Percentiles rank a stretch among this genome's conserved stretches.
phyloP scores from a whole-genome alignment of 2,797 vertebrate genomes.

The Falco berigora region DNA sequence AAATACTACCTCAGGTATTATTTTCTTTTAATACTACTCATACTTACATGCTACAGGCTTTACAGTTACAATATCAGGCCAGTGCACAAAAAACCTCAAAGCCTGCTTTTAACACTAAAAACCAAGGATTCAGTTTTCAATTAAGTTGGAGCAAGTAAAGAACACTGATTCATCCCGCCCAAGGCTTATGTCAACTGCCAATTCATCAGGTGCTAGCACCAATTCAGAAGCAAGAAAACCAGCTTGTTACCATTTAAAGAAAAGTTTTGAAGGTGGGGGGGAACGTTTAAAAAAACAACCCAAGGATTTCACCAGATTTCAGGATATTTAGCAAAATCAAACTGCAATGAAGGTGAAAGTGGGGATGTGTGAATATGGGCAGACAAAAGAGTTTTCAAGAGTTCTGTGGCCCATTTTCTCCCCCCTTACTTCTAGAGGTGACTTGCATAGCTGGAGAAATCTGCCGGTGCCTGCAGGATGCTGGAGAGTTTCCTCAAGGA shows the following conservation, averaged over 20 bases:
- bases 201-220: background rate
- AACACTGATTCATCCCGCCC: background rate
- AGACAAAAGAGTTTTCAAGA: background rate
- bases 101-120: background rate
- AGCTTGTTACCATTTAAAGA: background rate
- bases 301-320: background rate
- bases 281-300: accelerated
- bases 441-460: background rate
- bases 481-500: background rate
- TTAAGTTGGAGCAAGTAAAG: background rate
- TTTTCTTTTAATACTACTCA: background rate
- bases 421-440: background rate
- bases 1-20: background rate
- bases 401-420: background rate
- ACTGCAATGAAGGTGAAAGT: background rate
- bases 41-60: background rate
- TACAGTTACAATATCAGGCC: background rate
- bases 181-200: background rate
- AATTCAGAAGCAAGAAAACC: background rate
- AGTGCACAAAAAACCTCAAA: background rate
- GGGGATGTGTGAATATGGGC: background rate
- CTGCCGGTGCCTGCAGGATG: background rate
- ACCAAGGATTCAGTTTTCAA: background rate
- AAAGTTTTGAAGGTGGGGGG: background rate
- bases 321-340: background rate